Conservation (phyloP, 2,797 vertebrate species). For the Sebastes vulpes region DNA sequence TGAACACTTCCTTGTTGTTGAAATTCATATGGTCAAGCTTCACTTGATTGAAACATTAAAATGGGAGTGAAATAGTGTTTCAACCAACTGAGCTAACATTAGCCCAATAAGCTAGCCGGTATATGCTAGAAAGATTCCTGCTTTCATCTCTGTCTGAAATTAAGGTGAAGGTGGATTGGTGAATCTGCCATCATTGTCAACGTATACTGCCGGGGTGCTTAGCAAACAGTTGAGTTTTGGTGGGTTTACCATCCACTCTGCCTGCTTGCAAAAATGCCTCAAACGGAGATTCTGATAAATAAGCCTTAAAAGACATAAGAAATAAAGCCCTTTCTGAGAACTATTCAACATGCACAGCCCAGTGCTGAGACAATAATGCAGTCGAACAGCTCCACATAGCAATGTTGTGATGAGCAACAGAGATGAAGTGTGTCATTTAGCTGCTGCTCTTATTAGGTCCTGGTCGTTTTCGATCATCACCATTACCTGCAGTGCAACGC, state of each 20-base stretch:
- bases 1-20: neutral
- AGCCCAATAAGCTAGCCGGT: neutral
- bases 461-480: constrained; percentile 49
- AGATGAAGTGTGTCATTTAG: constrained; percentile 63
- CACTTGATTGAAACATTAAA: neutral
- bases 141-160: neutral
- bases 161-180: neutral
- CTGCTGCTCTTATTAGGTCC: constrained; percentile 48
- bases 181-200: neutral
- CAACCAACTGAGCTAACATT: neutral
- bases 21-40: neutral
- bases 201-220: neutral
- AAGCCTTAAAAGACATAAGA: neutral
- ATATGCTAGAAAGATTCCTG: neutral
- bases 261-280: neutral
- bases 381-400: constrained; percentile 4
- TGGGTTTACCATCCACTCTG: neutral
- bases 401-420: constrained; percentile 23
- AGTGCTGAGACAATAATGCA: neutral
- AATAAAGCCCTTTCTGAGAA: neutral
- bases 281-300: neutral
- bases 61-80: neutral
- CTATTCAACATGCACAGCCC: neutral
- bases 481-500: constrained; percentile 54
- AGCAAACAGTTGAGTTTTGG: neutral